Evolutionary conservation across 2,888 invertebrate genomes (phyloP).

Genomic region (Helobdella robusta): DNA sequence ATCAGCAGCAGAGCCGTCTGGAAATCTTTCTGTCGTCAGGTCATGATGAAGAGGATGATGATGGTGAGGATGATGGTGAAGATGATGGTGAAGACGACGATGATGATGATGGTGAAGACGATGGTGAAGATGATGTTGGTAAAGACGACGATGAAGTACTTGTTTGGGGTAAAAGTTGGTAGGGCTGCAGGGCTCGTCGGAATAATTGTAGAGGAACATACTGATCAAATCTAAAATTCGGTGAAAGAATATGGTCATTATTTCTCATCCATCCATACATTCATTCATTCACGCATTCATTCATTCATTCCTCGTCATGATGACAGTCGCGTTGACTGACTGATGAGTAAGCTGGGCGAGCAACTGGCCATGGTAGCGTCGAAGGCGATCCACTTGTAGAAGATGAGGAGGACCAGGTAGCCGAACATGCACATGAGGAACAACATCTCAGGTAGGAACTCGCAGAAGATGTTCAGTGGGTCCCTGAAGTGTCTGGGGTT

Average conservation of each 20-base stretch:
- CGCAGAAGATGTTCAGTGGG: slow-evolving; percentile 69
- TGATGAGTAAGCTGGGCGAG: slow-evolving; percentile 91
- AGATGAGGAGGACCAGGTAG: slow-evolving; percentile 88
- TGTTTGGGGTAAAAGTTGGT: slow-evolving; percentile 48
- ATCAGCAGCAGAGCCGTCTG: slow-evolving; percentile 48
- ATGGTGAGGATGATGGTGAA: too few relatives aligned
- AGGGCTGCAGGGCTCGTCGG: slow-evolving; percentile 30
- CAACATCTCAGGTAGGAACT: slow-evolving; percentile 89
- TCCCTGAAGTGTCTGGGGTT: slow-evolving; percentile 44
- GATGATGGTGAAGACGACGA: too few relatives aligned
- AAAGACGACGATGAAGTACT: slow-evolving; percentile 37
- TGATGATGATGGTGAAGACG: too few relatives aligned
- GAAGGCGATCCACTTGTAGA: slow-evolving; percentile 85
- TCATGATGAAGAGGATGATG: too few relatives aligned
- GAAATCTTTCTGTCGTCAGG: slow-evolving; percentile 43
- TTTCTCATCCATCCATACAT: slow-evolving; percentile 20
- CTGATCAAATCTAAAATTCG: slow-evolving; percentile 69
- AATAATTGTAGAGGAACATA: slow-evolving; percentile 80
- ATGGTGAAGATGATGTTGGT: too few relatives aligned
- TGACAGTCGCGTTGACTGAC: slow-evolving; percentile 36
- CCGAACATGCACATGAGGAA: slow-evolving; percentile 85
- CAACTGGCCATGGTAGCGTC: slow-evolving; percentile 54
- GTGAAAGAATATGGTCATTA: not conserved
- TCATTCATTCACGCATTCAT: not conserved
- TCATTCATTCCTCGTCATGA: not conserved